Conservation (phyloP, 2,113 vertebrate species). For the Lipotes vexillifer region DNA sequence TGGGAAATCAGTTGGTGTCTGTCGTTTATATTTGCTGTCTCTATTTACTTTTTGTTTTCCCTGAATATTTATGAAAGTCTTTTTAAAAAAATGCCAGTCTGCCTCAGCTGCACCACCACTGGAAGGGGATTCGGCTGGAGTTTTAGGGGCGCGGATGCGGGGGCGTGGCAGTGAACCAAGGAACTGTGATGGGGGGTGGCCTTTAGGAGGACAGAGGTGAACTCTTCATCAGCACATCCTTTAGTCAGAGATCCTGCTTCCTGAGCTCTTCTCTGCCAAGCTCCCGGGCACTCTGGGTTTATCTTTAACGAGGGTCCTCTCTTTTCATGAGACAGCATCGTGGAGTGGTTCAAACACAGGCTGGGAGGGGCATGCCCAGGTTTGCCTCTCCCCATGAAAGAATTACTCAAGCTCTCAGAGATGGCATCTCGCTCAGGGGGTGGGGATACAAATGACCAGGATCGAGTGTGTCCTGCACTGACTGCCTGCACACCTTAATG, state of each 20-base stretch:
- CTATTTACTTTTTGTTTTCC: constrained; percentile 52
- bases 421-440: not conserved
- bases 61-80: constrained; percentile 44
- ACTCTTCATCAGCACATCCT: accelerated
- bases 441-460: not conserved
- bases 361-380: accelerated
- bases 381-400: not conserved
- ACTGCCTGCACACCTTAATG: accelerated
- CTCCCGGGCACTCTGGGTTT: not conserved
- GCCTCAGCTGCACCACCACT: not conserved
- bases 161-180: not conserved
- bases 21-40: constrained; percentile 50
- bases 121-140: not conserved
- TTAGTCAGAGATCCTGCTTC: not conserved
- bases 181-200: too few species aligned
- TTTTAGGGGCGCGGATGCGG: not conserved
- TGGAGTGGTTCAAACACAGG: not conserved
- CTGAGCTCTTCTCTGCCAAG: not conserved
- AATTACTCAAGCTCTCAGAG: not conserved
- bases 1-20: constrained; percentile 9
- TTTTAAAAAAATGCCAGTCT: constrained; percentile 32
- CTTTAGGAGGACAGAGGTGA: not conserved
- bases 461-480: not conserved
- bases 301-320: not conserved
- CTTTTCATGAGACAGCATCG: accelerated